Base-by-base conservation (phyloP, 2,797 vertebrate genomes). In the Lacerta viridis region DNA sequence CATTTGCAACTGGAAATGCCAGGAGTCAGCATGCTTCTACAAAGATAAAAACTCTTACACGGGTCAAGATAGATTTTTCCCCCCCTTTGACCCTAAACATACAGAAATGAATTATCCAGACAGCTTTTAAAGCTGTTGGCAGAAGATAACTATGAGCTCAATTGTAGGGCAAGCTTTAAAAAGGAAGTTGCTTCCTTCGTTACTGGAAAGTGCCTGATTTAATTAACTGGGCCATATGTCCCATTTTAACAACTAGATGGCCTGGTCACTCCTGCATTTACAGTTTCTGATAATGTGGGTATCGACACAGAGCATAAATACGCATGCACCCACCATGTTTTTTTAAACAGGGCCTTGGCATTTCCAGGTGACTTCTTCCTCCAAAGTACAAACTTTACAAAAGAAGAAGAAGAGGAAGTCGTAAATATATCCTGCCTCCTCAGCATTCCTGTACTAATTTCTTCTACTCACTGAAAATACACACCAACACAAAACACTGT, bases 161-260 rank as follows among this genome's bases (percentile, higher is more conserved):
- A 83, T 92, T 91, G 95, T 90, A 89, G 86, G 89, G 90, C 84
- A 81, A 82, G 94, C 89, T 94, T 93, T 91, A 87, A 83, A 92
- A 95, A 96, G 93, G 95, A 96, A 95, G 93, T 95, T 94, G 90
- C 94, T 96, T 86, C 93, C 87, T 93, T 96, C 94, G 94, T 97
- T 97, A 97, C 96, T 97, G 97, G 96, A 97, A 97, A 94, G 95
- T 95, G 95, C 92, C 93, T 94, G 91, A 77, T 92, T 55, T 88
- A 86, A 93, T 94, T 95, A 96, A 91, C 46, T 85, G 94, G 93
- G 95, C 95, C 96, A 96, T 94, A 94, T 95, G 95, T 91, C 93
- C 93, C 90, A 94, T 93, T 94, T 91, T 96, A 95, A 94, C 93
- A 72, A 93, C 93, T 89, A 85, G 4, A 84, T 6, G 39, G 89